phyloP scores from a whole-genome alignment of 2,113 vertebrate species.

The Poeciliopsis turrubarensis region DNA sequence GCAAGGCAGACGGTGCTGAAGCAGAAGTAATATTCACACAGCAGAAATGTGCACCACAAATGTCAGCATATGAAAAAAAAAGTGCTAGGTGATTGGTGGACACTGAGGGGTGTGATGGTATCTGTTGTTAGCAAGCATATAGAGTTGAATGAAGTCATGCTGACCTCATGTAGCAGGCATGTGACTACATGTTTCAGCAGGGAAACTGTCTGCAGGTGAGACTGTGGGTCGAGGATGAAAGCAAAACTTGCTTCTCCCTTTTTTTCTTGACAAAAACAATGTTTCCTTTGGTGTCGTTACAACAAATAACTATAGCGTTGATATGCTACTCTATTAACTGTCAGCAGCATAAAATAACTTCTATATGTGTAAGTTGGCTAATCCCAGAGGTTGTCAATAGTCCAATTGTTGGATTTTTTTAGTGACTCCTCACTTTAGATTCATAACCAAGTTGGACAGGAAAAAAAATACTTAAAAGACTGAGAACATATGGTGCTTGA shows the following conservation, averaged over 20 bases:
- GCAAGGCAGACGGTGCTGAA: slow-evolving; percentile 34
- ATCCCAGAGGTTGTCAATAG: background rate
- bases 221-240: background rate
- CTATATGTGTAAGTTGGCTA: background rate
- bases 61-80: slow-evolving; percentile 11
- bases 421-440: background rate
- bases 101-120: slow-evolving; percentile 14
- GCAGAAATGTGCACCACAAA: slow-evolving; percentile 3
- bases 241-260: background rate
- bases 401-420: background rate
- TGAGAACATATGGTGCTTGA: too few species aligned
- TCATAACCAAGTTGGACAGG: background rate
- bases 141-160: slow-evolving; percentile 60
- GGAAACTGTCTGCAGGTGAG: slow-evolving; percentile 58
- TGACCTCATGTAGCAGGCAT: slow-evolving; percentile 65
- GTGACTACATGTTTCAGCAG: slow-evolving; percentile 44
- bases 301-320: background rate
- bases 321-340: background rate
- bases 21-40: slow-evolving; percentile 37
- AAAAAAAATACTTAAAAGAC: background rate
- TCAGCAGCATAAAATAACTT: background rate
- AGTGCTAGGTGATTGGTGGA: slow-evolving; percentile 43
- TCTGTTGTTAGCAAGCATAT: slow-evolving; percentile 20
- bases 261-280: background rate
- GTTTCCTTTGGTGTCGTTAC: background rate